Evolutionary conservation across 2,113 vertebrate genomes (phyloP), one percentile per base, ranked within the genome.

Genomic region (Elaphurus davidianus): DNA sequence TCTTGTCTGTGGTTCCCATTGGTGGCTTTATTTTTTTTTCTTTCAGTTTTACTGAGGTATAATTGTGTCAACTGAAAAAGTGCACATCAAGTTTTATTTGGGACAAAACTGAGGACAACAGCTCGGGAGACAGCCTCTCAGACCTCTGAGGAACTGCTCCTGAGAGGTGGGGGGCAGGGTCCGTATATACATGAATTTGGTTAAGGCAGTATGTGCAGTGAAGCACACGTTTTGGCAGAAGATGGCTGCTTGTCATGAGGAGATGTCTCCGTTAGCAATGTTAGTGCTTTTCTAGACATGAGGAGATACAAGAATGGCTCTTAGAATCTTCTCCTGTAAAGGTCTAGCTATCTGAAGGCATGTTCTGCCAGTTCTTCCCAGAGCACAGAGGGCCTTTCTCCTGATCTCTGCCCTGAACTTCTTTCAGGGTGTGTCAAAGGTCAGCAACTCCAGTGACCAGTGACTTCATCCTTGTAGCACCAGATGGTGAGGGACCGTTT

Each of bases 1-100:
- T 89, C 84, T 93, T 96, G 83, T 96, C 96, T 85, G 57, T 93
- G 54, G 76, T 86, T 93, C 88, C 21, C 85, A 36, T 83, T 91
- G 91, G 92, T 93, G 85, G 74, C 82, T 94, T 84, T 25, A 15
- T 27, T 83, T 88, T 55, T 50, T 74, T 59, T 59, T 12, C 23
- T 27, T 50, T 78, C 83, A 43, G 55, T 19, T 28, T 59, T 28
- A 30, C 55, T 59, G 54, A 57, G 23, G 27, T 43, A 40, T 19
- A 43, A 28, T 40, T 43, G 54, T 54, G 50, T 83, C 30, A n/a
- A 1, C 2, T 36, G n/a, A 40, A 10, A 55, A 54, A 54, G 19
- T 54, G 52, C 52, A 36, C 81, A 36, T 82, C 33, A 36, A 14
- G 79, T 82, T 82, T 82, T n/a, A 14, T 40, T 55, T 15, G 52